A percentile compares a stretch with the other conserved stretches of the same genome.
phyloP scores from a whole-genome alignment of 2,797 vertebrate species.

The Chlorospingus flavigularis region DNA sequence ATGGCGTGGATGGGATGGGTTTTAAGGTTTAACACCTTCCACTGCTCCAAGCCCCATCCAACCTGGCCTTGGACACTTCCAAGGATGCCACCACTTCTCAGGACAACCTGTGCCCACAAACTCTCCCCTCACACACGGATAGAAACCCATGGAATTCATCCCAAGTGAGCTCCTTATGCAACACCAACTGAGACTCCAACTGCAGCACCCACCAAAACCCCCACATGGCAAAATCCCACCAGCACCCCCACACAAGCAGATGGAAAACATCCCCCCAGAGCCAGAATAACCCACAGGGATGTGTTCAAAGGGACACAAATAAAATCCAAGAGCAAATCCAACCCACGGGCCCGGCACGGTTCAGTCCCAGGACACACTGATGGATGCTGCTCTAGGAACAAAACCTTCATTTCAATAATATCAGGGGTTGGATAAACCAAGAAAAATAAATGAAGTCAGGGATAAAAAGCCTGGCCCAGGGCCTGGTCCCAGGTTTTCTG shows the following conservation, averaged over 20 bases:
- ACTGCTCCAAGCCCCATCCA: not conserved
- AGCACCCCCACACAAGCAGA: not conserved
- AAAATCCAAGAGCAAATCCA: not conserved
- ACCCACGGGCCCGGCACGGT: rapidly evolving
- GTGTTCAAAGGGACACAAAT: rapidly evolving
- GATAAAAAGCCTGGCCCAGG: not conserved
- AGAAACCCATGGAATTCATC: not conserved
- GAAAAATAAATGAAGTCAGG: conserved; percentile 34
- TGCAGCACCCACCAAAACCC: rapidly evolving
- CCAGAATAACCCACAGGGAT: not conserved
- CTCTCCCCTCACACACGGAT: rapidly evolving
- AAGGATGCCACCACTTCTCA: not conserved
- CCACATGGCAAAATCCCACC: not conserved
- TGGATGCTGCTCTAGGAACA: not conserved
- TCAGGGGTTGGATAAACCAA: not conserved
- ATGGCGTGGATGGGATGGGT: too few relatives aligned
- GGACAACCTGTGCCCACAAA: not conserved
- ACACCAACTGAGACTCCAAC: not conserved
- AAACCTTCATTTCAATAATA: not conserved
- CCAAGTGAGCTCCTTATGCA: not conserved
- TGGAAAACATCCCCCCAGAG: not conserved
- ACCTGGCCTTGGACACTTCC: rapidly evolving
- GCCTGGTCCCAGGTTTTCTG: not conserved
- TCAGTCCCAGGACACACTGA: not conserved
- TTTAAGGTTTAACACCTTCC: too few relatives aligned